phyloP scores from a whole-genome alignment of 2,888 invertebrate species.

The Phengaris alcon region DNA sequence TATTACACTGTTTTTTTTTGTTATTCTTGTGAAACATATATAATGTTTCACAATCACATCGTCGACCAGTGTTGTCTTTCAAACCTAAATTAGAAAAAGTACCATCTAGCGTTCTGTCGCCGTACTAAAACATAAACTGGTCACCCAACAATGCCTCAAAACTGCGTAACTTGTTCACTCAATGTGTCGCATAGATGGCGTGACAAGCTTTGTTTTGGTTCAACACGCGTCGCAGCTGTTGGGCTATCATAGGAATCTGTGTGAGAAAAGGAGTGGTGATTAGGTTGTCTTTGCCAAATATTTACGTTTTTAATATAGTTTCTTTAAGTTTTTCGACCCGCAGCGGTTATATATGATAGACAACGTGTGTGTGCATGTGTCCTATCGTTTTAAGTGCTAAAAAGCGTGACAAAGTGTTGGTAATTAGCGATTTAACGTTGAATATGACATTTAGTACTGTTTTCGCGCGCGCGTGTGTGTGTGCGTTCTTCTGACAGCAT shows the following conservation, averaged over 20 bases:
- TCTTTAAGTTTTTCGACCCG: slow-evolving; percentile 52
- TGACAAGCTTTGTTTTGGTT: slow-evolving; percentile 72
- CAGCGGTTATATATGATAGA: slow-evolving; percentile 56
- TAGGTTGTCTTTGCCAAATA: slow-evolving; percentile 71
- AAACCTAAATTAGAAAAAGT: no score
- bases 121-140: background rate
- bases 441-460: slow-evolving; percentile 74
- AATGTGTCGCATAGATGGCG: slow-evolving; percentile 52
- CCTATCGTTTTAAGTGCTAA: slow-evolving; percentile 60
- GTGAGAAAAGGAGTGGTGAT: slow-evolving; percentile 80
- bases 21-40: background rate
- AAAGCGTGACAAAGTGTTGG: slow-evolving; percentile 61
- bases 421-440: slow-evolving; percentile 72
- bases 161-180: background rate
- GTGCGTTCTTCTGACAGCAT: slow-evolving; percentile 63
- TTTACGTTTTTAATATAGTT: slow-evolving; percentile 72
- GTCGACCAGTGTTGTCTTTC: no score
- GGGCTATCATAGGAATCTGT: slow-evolving; percentile 76
- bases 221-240: slow-evolving; percentile 75
- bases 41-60: no score
- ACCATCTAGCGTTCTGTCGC: background rate
- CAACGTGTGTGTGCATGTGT: slow-evolving; percentile 55
- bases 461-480: slow-evolving; percentile 67
- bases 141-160: background rate
- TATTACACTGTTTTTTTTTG: no score